Conservation (phyloP, 2,797 vertebrate species). For the Neosalanx taihuensis region DNA sequence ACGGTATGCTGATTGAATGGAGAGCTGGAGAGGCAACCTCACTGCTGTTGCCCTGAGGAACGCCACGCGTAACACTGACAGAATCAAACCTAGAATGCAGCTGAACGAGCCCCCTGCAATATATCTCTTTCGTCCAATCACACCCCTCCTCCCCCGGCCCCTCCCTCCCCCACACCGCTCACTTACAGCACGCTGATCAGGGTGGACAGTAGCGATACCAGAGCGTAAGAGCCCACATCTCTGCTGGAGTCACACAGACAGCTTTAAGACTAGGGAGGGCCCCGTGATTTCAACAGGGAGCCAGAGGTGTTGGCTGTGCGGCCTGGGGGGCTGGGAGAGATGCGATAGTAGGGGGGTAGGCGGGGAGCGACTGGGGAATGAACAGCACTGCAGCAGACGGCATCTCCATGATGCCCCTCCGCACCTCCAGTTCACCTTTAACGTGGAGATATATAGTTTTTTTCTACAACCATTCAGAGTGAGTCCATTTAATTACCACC, state of each 20-base stretch:
- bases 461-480: conserved; percentile 54
- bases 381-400: background rate
- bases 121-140: conserved; percentile 36
- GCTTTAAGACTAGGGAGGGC: conserved; percentile 40
- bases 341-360: no score
- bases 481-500: conserved; percentile 66
- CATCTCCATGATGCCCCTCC: conserved; percentile 51
- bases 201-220: background rate
- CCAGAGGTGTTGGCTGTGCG: conserved; percentile 45
- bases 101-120: conserved; percentile 53
- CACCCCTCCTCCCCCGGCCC: conserved; percentile 14
- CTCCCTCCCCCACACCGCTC: conserved; percentile 5
- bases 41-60: conserved; percentile 12
- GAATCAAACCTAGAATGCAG: conserved; percentile 55
- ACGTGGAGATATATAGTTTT: conserved; percentile 45
- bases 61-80: conserved; percentile 66
- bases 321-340: background rate
- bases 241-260: conserved; percentile 46
- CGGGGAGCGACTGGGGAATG: background rate
- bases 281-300: conserved; percentile 40
- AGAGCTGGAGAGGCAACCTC: conserved; percentile 66
- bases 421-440: conserved; percentile 61
- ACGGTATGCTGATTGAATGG: conserved; percentile 64
- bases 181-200: conserved; percentile 39
- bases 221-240: conserved; percentile 37